Base-by-base conservation (phyloP, 2,888 invertebrate species). In the Tuberolachnus salignus region DNA sequence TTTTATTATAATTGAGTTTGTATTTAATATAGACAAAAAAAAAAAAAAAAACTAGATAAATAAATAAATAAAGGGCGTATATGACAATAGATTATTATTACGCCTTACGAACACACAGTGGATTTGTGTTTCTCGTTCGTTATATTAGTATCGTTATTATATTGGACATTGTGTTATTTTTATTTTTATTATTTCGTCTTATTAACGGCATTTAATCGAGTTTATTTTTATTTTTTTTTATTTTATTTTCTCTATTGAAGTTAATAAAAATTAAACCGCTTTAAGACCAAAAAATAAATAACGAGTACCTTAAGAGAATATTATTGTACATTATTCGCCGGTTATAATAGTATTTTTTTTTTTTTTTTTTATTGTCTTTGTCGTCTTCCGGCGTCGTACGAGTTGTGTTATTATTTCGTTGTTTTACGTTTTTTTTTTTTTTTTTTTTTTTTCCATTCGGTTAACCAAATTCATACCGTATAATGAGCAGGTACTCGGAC, bases 201-300 rank as follows among this genome's bases (percentile, higher is more conserved):
- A 67, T 23, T 67, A 67, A 67, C 67, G 26, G 26, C 67, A 19
- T 26, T 26, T 51, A 51, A 67, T 51, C 67, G 51, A 67, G 26
- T 51, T 67, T 26, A 67, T n/a, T n/a, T n/a, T n/a, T n/a, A n/a
- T n/a, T n/a, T n/a, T n/a, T n/a, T n/a, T n/a, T n/a, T n/a, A n/a
- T n/a, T n/a, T n/a, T n/a, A 26, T 26, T 66, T 49, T 63, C 49
- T 67, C 26, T 51, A 26, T 26, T 49, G 23, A 46, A 46, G 26
- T 66, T 49, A 26, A 66, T 49, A 49, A 23, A 66, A 66, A 66
- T 66, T 66, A 49, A 46, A 8, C 51, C n/a, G 13, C 11, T 63
- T 42, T 26, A 8, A 16, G 51, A 26, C 11, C n/a, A 51, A 49
- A n/a, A 64, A 64, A 34, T 34, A 34, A 34, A 34, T 46, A 46